Evolutionary conservation across 2,888 invertebrate species (phyloP).

Genomic region (Harpagoxenus sublaevis): DNA sequence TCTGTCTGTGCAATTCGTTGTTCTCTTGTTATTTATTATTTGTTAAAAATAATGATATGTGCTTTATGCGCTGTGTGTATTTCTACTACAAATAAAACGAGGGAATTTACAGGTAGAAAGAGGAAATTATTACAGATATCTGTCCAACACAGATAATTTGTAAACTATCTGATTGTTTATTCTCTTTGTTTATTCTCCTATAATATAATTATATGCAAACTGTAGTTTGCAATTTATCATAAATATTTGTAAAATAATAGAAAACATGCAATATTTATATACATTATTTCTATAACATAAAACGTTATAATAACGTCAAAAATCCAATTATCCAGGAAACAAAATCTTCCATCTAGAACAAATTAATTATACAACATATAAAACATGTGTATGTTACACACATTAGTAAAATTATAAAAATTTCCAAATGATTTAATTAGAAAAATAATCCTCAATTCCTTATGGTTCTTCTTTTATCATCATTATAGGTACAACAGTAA

Average conservation of each 20-base stretch:
- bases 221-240: background rate
- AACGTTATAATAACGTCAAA: background rate
- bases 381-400: background rate
- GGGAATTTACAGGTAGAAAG: background rate
- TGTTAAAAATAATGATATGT: background rate
- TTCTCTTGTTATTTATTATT: background rate
- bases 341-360: background rate
- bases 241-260: background rate
- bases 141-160: background rate
- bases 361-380: background rate
- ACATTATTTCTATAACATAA: background rate
- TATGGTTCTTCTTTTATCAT: background rate
- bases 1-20: background rate
- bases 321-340: background rate
- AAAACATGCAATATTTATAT: background rate
- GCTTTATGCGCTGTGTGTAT: background rate
- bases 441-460: background rate
- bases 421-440: background rate
- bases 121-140: slow-evolving; percentile 8
- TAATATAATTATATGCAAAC: slow-evolving; percentile 6
- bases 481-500: background rate
- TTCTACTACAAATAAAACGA: background rate
- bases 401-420: background rate
- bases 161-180: background rate
- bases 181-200: background rate